Conservation (phyloP, 2,797 vertebrate species). For the Luscinia megarhynchos region DNA sequence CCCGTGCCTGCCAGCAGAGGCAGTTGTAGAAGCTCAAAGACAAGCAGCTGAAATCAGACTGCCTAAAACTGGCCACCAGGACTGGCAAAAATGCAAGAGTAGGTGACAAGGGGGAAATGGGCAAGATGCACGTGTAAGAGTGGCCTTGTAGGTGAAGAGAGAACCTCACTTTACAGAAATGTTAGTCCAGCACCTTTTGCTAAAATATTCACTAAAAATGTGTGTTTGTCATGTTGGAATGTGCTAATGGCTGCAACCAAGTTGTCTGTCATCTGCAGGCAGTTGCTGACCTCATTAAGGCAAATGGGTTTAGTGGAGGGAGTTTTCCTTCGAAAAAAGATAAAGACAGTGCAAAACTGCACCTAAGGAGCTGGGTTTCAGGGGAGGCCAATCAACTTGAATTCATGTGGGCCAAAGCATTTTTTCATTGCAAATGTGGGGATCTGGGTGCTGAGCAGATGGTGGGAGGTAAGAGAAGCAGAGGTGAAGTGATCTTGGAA, state of each 20-base stretch:
- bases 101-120: not conserved
- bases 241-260: slow-evolving; percentile 47
- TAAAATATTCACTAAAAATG: slow-evolving; percentile 27
- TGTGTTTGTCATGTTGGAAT: slow-evolving; percentile 17
- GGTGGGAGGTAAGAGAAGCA: not conserved
- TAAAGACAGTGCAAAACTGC: not conserved
- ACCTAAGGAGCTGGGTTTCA: not conserved
- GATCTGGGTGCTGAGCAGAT: not conserved
- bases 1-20: not conserved
- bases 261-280: slow-evolving; percentile 40
- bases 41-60: not conserved
- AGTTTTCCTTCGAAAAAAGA: not conserved
- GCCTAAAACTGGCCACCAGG: accelerated
- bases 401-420: not conserved
- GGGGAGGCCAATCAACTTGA: not conserved
- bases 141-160: not conserved
- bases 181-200: slow-evolving; percentile 32
- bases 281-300: slow-evolving; percentile 43
- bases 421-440: not conserved
- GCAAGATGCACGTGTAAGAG: not conserved
- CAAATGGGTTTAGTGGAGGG: not conserved
- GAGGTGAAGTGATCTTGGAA: not conserved
- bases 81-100: not conserved
- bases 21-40: not conserved
- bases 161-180: not conserved